phyloP scores from a whole-genome alignment of 1,140 invertebrate species.

The Capitella teleta region DNA sequence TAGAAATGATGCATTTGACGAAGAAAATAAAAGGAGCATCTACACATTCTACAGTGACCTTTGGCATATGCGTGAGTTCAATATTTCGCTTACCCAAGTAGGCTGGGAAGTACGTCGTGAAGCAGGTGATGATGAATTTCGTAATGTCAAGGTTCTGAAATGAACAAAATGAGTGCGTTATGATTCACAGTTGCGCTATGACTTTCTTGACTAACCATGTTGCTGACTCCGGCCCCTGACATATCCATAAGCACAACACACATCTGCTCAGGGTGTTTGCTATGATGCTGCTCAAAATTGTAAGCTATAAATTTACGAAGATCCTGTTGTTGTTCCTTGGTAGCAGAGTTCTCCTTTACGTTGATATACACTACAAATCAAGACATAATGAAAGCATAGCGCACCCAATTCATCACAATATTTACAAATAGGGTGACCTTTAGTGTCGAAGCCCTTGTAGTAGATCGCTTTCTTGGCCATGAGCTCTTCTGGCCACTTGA shows the following conservation, averaged over 20 bases:
- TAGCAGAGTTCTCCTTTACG: conserved; percentile 45
- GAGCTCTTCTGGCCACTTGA: conserved; percentile 57
- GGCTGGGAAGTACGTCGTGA: conserved; percentile 76
- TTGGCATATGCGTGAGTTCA: too few relatives aligned
- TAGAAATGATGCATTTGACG: neutral
- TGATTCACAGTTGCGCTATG: neutral
- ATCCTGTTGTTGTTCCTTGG: conserved; percentile 56
- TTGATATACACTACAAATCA: conserved; percentile 35
- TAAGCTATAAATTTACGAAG: conserved; percentile 71
- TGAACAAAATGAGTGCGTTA: too few relatives aligned
- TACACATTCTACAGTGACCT: neutral
- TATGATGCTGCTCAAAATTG: conserved; percentile 64
- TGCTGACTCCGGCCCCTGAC: conserved; percentile 66
- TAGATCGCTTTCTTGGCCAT: conserved; percentile 65
- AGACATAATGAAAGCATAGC: too few relatives aligned
- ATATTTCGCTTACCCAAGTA: conserved; percentile 42
- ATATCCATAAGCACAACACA: conserved; percentile 84
- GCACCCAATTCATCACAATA: too few relatives aligned
- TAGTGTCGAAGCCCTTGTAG: too few relatives aligned
- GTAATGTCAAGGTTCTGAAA: conserved; percentile 43
- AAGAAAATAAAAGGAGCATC: neutral
- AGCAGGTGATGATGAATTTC: conserved; percentile 68
- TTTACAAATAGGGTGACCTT: too few relatives aligned
- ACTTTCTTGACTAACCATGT: conserved; percentile 62
- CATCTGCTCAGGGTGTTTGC: conserved; percentile 61